Evolutionary conservation across 2,888 invertebrate species (phyloP).

Genomic region (Eupithecia exiguata): DNA sequence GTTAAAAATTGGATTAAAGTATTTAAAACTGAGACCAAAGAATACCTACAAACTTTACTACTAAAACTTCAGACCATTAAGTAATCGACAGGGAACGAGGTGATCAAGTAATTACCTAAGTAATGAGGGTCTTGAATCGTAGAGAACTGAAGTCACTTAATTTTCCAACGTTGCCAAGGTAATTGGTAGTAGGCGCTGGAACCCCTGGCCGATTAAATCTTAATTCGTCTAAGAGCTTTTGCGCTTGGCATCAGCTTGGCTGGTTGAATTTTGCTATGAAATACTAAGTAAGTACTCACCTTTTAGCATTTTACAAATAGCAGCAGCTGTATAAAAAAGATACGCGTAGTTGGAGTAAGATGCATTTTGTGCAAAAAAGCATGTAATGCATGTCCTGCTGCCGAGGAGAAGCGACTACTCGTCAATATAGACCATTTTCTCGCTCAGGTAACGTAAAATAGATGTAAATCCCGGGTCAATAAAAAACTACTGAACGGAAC

Average conservation of each 20-base stretch:
- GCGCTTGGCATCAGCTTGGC: not conserved
- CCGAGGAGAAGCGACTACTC: too few relatives aligned
- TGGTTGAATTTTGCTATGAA: not conserved
- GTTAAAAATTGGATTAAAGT: not conserved
- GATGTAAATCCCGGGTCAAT: too few relatives aligned
- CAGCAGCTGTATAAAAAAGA: too few relatives aligned
- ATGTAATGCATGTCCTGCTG: too few relatives aligned
- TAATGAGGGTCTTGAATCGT: conserved; percentile 24
- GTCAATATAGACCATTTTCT: too few relatives aligned
- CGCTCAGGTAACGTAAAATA: too few relatives aligned
- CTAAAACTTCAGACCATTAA: not conserved
- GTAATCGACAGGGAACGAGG: conserved; percentile 36
- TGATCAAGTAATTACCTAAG: conserved; percentile 38
- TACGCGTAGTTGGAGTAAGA: too few relatives aligned
- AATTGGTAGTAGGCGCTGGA: conserved; percentile 12
- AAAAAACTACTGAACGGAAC: too few relatives aligned
- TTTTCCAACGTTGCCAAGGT: conserved; percentile 17
- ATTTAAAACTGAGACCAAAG: not conserved
- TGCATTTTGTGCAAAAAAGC: too few relatives aligned
- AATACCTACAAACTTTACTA: not conserved
- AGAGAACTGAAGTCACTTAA: conserved; percentile 15
- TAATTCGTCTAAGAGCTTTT: conserved; percentile 14
- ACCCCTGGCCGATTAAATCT: conserved; percentile 10
- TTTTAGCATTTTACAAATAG: not conserved
- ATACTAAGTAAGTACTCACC: not conserved